Conservation (phyloP, 2,888 invertebrate species). For the Xanthostigma xanthostigma region DNA sequence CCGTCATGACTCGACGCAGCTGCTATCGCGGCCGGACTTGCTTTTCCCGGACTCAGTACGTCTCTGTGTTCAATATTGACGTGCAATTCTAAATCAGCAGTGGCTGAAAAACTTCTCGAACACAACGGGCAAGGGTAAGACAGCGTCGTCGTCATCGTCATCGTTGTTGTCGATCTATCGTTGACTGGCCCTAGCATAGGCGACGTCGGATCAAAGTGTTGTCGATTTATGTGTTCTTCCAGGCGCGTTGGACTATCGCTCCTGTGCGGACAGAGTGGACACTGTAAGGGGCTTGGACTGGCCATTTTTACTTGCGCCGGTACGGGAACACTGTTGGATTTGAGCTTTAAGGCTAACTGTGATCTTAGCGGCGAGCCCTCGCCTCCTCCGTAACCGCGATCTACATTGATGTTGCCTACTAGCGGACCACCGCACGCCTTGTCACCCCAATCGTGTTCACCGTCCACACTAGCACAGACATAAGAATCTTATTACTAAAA, state of each 20-base stretch:
- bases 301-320: constrained; percentile 7
- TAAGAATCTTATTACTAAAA: too few relatives aligned
- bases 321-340: constrained; percentile 27
- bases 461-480: not conserved
- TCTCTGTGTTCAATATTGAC: constrained; percentile 76
- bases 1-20: constrained; percentile 11
- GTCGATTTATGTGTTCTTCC: constrained; percentile 72
- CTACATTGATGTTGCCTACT: constrained; percentile 8
- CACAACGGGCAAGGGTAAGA: constrained; percentile 66
- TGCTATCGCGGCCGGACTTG: constrained; percentile 17
- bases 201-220: constrained; percentile 68
- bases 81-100: constrained; percentile 69
- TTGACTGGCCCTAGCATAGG: constrained; percentile 37
- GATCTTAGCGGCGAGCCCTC: constrained; percentile 62
- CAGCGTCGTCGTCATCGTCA: constrained; percentile 24
- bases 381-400: constrained; percentile 23
- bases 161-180: constrained; percentile 26
- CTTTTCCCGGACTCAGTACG: constrained; percentile 51
- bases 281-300: constrained; percentile 31
- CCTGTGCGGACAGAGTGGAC: constrained; percentile 63
- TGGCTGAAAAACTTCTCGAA: constrained; percentile 51
- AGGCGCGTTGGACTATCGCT: constrained; percentile 57
- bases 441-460: constrained; percentile 22
- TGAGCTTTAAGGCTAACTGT: constrained; percentile 51
- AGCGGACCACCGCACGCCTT: constrained; percentile 14